phyloP scores from a whole-genome alignment of 2,888 invertebrate genomes.

The Agrypnus murinus region DNA sequence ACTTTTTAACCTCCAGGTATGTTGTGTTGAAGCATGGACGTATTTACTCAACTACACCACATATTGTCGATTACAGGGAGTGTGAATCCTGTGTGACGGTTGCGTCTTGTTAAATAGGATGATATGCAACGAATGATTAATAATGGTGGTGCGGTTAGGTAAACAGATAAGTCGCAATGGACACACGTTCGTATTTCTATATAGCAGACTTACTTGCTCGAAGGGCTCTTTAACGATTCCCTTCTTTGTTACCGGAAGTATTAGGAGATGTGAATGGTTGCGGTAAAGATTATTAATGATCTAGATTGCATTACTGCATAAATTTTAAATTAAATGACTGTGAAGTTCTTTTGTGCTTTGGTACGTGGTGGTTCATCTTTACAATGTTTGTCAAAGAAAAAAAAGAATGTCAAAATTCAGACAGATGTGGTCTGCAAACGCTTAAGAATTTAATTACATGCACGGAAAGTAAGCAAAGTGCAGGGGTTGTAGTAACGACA shows the following conservation, averaged over 20 bases:
- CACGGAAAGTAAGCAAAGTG: too few species aligned
- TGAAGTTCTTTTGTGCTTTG: constrained; percentile 43
- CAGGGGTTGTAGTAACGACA: too few species aligned
- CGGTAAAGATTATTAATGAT: constrained; percentile 69
- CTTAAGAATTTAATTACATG: too few species aligned
- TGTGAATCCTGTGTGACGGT: constrained; percentile 64
- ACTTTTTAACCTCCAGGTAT: constrained; percentile 18
- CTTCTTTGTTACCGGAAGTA: constrained; percentile 67
- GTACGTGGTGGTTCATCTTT: constrained; percentile 31
- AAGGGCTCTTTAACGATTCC: constrained; percentile 64
- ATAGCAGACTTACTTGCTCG: constrained; percentile 59
- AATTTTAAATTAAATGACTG: constrained; percentile 62
- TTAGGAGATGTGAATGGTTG: constrained; percentile 60
- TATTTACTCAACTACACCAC: constrained; percentile 30
- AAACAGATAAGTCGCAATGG: constrained; percentile 69
- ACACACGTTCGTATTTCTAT: constrained; percentile 62
- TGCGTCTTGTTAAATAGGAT: constrained; percentile 70
- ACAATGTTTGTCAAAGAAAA: constrained; percentile 34
- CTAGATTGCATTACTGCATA: constrained; percentile 66
- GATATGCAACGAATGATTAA: constrained; percentile 71
- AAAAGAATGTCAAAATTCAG: constrained; percentile 8
- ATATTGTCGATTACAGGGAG: constrained; percentile 56
- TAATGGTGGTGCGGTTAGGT: constrained; percentile 68
- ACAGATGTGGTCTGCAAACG: too few species aligned
- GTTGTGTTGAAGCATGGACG: constrained; percentile 1